phyloP scores from a whole-genome alignment of 2,797 vertebrate genomes.

The Enoplosus armatus region DNA sequence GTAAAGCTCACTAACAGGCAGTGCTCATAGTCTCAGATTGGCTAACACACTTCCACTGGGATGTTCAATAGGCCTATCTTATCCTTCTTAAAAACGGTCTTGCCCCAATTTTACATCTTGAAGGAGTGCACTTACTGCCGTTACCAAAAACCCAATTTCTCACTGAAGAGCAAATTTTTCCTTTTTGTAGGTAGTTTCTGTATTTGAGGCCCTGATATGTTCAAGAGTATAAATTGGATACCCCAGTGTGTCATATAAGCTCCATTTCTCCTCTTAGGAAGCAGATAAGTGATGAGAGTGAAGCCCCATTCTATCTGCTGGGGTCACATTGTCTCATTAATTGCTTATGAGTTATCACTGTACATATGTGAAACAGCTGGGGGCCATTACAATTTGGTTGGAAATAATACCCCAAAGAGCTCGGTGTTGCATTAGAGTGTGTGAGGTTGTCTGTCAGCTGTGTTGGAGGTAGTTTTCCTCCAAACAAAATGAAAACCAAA shows the following conservation, averaged over 20 bases:
- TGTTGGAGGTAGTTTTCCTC: constrained; percentile 2
- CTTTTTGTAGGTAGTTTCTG: constrained; percentile 40
- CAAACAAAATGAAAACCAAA: constrained; percentile 39
- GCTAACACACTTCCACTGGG: constrained; percentile 32
- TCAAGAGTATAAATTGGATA: constrained; percentile 50
- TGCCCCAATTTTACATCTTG: constrained; percentile 56
- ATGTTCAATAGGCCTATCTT: constrained; percentile 41
- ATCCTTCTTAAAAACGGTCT: constrained; percentile 33
- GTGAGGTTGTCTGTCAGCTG: constrained; percentile 24
- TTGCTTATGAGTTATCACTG: constrained; percentile 81
- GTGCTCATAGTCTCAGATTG: no score
- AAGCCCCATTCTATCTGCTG: constrained; percentile 59
- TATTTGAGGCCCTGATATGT: constrained; percentile 45
- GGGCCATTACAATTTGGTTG: constrained; percentile 61
- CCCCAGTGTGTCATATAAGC: constrained; percentile 38
- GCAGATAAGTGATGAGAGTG: constrained; percentile 72
- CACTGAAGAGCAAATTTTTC: constrained; percentile 33
- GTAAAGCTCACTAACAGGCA: no score
- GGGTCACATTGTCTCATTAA: constrained; percentile 83
- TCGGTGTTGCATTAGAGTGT: constrained; percentile 7
- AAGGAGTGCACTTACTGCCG: constrained; percentile 39
- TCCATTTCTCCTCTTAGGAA: constrained; percentile 46
- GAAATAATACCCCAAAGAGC: constrained; percentile 71
- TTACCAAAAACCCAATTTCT: constrained; percentile 58
- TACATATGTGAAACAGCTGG: constrained; percentile 82